Evolutionary conservation across 2,888 invertebrate species (phyloP).

Genomic region (Peribatodes rhomboidaria): DNA sequence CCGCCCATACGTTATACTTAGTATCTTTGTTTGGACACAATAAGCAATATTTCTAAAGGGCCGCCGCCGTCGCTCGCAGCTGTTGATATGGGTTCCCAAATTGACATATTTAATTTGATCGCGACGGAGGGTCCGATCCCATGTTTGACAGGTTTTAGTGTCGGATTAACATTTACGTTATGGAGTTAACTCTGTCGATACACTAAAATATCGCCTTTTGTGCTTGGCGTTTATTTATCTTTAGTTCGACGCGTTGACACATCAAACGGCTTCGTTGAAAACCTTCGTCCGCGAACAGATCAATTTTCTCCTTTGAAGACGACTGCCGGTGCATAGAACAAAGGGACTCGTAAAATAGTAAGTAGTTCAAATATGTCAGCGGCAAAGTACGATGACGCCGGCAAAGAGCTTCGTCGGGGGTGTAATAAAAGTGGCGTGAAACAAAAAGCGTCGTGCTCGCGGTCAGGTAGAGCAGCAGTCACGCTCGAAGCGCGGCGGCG

Average conservation of each 20-base stretch:
- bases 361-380: constrained; percentile 82
- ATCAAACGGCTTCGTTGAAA: constrained; percentile 72
- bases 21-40: constrained; percentile 87
- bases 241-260: constrained; percentile 63
- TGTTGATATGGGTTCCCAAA: constrained; percentile 86
- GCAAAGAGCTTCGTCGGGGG: constrained; percentile 71
- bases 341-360: constrained; percentile 79
- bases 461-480: constrained; percentile 57
- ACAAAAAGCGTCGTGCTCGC: constrained; percentile 75
- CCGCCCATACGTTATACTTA: constrained; percentile 87
- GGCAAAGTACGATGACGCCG: constrained; percentile 74
- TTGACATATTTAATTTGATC: constrained; percentile 87
- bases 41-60: constrained; percentile 87
- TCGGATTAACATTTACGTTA: constrained; percentile 83
- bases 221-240: constrained; percentile 56
- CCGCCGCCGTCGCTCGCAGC: constrained; percentile 83
- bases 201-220: constrained; percentile 64
- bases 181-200: constrained; percentile 78
- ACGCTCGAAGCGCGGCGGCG: constrained; percentile 57
- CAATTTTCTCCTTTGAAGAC: constrained; percentile 78
- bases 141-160: constrained; percentile 85
- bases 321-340: constrained; percentile 65
- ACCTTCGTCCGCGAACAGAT: constrained; percentile 67
- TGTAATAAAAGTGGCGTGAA: constrained; percentile 83
- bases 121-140: constrained; percentile 80